Conservation (phyloP, 2,113 vertebrate species). For the Toxostoma redivivum region DNA sequence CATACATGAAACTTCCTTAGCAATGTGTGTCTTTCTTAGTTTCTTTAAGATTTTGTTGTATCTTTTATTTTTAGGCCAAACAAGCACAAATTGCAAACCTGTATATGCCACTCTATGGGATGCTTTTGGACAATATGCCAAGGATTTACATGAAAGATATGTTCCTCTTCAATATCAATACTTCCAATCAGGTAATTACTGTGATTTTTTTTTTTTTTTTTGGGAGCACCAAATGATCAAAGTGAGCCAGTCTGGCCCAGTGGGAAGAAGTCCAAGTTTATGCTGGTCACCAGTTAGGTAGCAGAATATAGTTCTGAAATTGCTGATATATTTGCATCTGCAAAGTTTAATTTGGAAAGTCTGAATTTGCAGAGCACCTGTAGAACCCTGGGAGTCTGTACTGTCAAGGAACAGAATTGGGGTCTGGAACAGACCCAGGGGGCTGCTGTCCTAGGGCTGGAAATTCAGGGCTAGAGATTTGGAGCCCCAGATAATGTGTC, state of each 20-base stretch:
- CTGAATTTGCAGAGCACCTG: not conserved
- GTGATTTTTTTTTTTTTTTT: not conserved
- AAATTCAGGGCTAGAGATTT: not conserved
- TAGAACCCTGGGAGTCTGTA: not conserved
- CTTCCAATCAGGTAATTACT: constrained; percentile 87
- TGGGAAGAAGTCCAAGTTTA: not conserved
- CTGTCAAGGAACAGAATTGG: not conserved
- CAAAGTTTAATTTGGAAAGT: not conserved
- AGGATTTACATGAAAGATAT: constrained; percentile 95
- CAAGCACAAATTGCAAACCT: constrained; percentile 92
- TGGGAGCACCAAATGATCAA: not conserved
- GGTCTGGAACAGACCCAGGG: not conserved
- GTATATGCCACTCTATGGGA: constrained; percentile 94
- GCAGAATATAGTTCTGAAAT: not conserved
- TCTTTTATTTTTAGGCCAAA: constrained; percentile 78
- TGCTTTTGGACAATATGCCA: constrained; percentile 98
- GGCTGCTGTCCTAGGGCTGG: not conserved
- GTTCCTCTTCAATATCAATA: constrained; percentile 89
- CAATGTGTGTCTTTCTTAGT: not conserved
- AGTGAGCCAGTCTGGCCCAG: not conserved
- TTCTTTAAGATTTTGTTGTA: not conserved
- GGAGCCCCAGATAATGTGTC: not conserved
- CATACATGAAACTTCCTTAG: not conserved
- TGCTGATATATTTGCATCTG: not conserved
- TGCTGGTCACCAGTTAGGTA: not conserved